Evolutionary conservation across 2,888 invertebrate species (phyloP).

Genomic region (Sarcophaga rosellei): DNA sequence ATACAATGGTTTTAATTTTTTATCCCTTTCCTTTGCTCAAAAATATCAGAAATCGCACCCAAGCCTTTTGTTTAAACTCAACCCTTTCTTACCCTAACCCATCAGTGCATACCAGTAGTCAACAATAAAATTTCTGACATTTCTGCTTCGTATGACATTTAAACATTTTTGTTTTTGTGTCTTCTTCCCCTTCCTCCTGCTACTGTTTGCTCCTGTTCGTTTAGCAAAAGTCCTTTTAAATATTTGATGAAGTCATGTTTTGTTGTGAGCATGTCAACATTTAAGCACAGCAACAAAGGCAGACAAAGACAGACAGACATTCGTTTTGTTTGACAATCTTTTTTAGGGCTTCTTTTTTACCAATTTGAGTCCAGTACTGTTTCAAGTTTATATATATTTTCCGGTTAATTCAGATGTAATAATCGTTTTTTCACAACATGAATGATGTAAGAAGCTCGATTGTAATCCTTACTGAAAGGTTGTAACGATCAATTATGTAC

Average conservation of each 20-base stretch:
- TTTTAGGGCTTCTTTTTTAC: too few species aligned
- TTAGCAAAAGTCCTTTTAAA: conserved; percentile 7
- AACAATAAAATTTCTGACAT: conserved; percentile 1
- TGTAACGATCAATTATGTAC: too few species aligned
- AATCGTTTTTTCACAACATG: background rate
- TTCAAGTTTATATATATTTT: conserved; percentile 30
- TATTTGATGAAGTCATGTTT: conserved; percentile 42
- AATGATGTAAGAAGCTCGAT: too few species aligned
- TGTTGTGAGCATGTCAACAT: conserved; percentile 6
- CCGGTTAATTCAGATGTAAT: background rate
- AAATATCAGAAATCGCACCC: background rate
- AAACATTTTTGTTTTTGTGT: background rate
- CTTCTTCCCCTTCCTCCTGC: too few species aligned
- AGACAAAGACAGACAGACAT: too few species aligned
- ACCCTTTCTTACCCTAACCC: background rate
- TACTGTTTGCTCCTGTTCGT: too few species aligned
- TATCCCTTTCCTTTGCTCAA: too few species aligned
- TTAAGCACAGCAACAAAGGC: background rate
- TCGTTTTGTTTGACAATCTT: too few species aligned
- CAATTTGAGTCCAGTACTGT: too few species aligned
- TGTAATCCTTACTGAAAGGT: too few species aligned
- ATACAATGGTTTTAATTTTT: too few species aligned
- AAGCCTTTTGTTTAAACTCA: background rate
- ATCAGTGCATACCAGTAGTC: too few species aligned
- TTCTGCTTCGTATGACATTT: conserved; percentile 16